Conservation (phyloP, 2,888 invertebrate species). For the Exocentrus adspersus region DNA sequence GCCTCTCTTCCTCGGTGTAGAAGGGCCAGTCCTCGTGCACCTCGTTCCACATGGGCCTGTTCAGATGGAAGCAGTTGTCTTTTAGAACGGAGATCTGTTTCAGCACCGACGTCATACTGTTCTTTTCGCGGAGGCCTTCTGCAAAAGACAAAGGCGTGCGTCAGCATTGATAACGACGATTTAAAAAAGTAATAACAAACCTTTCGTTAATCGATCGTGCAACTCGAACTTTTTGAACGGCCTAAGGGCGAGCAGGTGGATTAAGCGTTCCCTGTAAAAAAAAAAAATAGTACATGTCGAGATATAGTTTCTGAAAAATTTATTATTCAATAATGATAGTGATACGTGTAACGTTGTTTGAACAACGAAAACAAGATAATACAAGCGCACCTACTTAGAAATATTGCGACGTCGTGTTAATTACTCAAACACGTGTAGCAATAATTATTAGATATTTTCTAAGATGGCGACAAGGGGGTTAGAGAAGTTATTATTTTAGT, state of each 20-base stretch:
- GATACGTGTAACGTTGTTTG: no score
- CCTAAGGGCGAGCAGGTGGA: slow-evolving; percentile 92
- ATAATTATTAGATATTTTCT: no score
- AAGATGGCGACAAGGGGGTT: no score
- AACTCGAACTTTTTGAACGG: slow-evolving; percentile 95
- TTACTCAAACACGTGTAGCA: no score
- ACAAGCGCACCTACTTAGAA: no score
- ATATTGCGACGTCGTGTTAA: no score
- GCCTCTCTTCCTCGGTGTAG: slow-evolving; percentile 89
- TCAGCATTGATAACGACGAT: background rate
- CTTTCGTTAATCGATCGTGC: slow-evolving; percentile 80
- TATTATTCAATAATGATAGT: no score
- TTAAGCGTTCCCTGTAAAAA: slow-evolving; percentile 86
- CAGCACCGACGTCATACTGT: slow-evolving; percentile 79
- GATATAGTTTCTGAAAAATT: no score
- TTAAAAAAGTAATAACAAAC: slow-evolving; percentile 66
- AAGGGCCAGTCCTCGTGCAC: slow-evolving; percentile 95
- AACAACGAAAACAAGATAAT: no score
- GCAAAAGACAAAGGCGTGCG: slow-evolving; percentile 25
- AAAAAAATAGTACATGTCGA: no score
- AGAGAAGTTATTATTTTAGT: no score
- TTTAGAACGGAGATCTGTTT: slow-evolving; percentile 83
- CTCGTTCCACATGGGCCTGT: slow-evolving; percentile 90
- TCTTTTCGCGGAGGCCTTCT: slow-evolving; percentile 90
- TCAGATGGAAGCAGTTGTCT: slow-evolving; percentile 90